These are phyloP conservation scores for Motacilla tschutschensis DNA, from an alignment of 2,113 vertebrate genomes.

Conservation along the genomic window DNA sequence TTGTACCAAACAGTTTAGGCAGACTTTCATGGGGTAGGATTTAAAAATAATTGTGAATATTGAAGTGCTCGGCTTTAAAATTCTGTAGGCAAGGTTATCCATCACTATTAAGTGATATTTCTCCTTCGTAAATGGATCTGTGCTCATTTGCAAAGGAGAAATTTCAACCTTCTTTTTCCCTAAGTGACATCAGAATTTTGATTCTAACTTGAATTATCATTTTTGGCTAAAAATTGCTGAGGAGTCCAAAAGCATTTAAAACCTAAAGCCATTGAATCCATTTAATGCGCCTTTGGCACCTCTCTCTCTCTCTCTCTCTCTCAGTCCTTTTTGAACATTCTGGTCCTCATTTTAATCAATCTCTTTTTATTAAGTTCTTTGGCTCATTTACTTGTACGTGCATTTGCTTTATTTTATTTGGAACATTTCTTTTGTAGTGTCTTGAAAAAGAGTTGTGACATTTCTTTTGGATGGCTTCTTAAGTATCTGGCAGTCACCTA, in stretches of 20 bases:
- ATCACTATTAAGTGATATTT: neutral
- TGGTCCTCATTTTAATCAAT: conserved; percentile 59
- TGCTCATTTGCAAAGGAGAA: conserved; percentile 9
- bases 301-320: conserved; percentile 25
- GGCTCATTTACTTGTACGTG: conserved; percentile 59
- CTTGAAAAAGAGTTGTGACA: conserved; percentile 55
- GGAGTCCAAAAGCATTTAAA: conserved; percentile 52
- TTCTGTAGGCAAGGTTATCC: neutral
- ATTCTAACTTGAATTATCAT: conserved; percentile 36
- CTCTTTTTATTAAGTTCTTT: conserved; percentile 64
- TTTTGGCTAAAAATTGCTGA: conserved; percentile 52
- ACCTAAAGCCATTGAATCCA: conserved; percentile 47
- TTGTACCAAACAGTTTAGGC: neutral
- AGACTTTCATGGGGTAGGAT: neutral
- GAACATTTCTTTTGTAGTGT: conserved; percentile 59
- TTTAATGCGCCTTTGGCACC: conserved; percentile 58
- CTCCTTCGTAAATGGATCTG: neutral
- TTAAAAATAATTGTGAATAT: neutral
- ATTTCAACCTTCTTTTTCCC: neutral
- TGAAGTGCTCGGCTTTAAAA: neutral
- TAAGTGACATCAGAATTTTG: conserved; percentile 44
- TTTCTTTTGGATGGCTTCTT: conserved; percentile 56
- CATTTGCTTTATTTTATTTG: conserved; percentile 56
- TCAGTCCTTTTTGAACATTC: conserved; percentile 48
- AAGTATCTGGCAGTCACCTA: conserved; percentile 55